Evolutionary conservation across 2,113 vertebrate species (phyloP).

Genomic region (Pyrgilauda ruficollis): DNA sequence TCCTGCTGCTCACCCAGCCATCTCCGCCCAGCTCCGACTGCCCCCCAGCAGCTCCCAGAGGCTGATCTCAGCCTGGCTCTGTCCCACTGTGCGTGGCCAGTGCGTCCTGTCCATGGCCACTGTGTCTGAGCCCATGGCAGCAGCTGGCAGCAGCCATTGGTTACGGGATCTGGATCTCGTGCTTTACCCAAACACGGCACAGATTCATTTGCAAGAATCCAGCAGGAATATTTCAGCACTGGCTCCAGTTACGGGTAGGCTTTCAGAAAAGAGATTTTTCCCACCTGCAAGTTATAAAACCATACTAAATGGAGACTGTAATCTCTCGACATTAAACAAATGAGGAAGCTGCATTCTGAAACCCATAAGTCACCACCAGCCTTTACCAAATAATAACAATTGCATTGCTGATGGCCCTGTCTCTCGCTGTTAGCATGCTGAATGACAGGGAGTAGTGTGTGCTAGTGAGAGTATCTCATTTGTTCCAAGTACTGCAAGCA

Average conservation of each 20-base stretch:
- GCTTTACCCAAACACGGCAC: background rate
- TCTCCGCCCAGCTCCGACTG: rapidly evolving
- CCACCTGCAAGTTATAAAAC: constrained; percentile 63
- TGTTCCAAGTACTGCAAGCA: constrained; percentile 24
- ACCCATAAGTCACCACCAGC: constrained; percentile 54
- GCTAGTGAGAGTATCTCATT: constrained; percentile 4
- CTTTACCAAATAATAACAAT: constrained; percentile 58
- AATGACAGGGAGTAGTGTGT: constrained; percentile 14
- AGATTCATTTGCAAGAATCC: background rate
- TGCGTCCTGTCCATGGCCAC: rapidly evolving
- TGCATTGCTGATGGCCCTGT: background rate
- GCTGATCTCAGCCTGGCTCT: background rate
- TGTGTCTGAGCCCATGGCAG: rapidly evolving
- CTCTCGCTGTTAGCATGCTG: background rate
- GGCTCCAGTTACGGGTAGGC: background rate
- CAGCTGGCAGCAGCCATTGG: background rate
- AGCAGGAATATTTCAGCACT: constrained; percentile 8
- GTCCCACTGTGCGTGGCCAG: rapidly evolving
- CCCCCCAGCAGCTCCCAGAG: background rate
- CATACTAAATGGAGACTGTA: constrained; percentile 43
- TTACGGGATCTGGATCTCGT: background rate
- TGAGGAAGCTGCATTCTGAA: constrained; percentile 49
- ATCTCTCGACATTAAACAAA: constrained; percentile 57
- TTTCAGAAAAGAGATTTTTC: constrained; percentile 25
- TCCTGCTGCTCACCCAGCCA: background rate